Evolutionary conservation across 2,113 vertebrate species (phyloP), one percentile per base, ranked within the genome.

Genomic region (Alces alces): DNA sequence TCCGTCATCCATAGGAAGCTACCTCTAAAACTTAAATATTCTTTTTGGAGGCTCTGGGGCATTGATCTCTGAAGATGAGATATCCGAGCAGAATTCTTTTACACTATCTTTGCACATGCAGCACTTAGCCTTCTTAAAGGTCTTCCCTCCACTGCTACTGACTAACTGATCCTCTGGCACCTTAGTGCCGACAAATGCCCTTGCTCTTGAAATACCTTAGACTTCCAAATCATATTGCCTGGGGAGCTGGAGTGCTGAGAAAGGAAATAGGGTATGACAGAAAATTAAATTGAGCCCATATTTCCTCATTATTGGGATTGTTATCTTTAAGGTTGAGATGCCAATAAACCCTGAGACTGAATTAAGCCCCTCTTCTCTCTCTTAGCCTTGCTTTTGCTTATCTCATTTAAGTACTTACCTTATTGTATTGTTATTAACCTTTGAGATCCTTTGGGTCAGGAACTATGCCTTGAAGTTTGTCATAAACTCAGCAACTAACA

Each of bases 151-250:
- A 28, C 33, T 93, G 43, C 21, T 95, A 91, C 36, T 89, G 30
- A 82, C 58, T 89, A 76, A 94, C 47, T 89, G 73, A 84, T 54
- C 47, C 61, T 95, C 79, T 95, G 86, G 27, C 58, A 94, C 28
- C 21, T 52, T 85, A 93, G 17, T 87, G 52, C 6, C 2, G 9
- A 91, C 14, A 82, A 94, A 91, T 95, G 6, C 6, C 52, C 43
- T 93, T 93, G 45, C 79, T 93, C 28, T 90, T 93, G 57, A 92
- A 97, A 84, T 96, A 90, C 87, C 86, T 96, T 89, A 90, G 45
- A 80, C 52, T 85, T 90, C 91, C 80, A 90, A 86, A 96, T 97
- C 76, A 88, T 90, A 85, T 78, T 82, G 43, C 84, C 1, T 73
- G 17, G 45, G 95, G 57, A 95, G 14, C 61, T 93, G 30, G 17